Percentiles rank a stretch among this genome's conserved stretches.
These are phyloP conservation scores for Toxotes jaculatrix DNA, from an alignment of 2,113 vertebrate genomes.

Conservation along the genomic window DNA sequence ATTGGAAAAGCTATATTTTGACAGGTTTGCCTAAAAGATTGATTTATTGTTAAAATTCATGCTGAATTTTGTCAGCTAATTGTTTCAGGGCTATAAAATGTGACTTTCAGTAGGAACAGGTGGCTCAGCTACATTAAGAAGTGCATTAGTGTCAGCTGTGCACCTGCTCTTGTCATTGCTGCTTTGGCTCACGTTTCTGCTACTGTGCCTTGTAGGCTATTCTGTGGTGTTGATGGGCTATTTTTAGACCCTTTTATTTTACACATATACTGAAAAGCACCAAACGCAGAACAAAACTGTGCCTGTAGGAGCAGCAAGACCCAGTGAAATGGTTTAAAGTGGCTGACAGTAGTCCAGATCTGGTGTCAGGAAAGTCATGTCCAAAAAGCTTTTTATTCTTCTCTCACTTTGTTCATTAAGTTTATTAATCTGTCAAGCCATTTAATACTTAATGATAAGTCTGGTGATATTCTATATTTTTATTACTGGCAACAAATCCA, in stretches of 20 bases:
- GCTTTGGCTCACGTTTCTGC: slow-evolving; percentile 45
- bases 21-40: background rate
- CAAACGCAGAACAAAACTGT: background rate
- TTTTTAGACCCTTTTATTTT: slow-evolving; percentile 38
- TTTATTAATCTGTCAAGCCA: no score
- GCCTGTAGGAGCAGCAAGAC: background rate
- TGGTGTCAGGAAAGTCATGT: no score
- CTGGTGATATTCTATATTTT: no score
- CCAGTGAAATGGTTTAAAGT: background rate
- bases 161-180: slow-evolving; percentile 46
- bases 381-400: no score
- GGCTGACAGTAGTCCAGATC: background rate
- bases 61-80: background rate
- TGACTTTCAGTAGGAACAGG: slow-evolving; percentile 10
- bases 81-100: background rate
- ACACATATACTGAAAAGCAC: background rate
- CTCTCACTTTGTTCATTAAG: no score
- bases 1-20: background rate
- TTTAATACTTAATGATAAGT: no score
- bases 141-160: background rate
- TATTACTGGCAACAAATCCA: background rate
- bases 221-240: slow-evolving; percentile 20
- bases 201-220: slow-evolving; percentile 15
- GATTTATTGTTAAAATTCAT: background rate
- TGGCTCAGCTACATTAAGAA: background rate